phyloP scores from a whole-genome alignment of 2,797 vertebrate genomes.

The Typhlichthys subterraneus region DNA sequence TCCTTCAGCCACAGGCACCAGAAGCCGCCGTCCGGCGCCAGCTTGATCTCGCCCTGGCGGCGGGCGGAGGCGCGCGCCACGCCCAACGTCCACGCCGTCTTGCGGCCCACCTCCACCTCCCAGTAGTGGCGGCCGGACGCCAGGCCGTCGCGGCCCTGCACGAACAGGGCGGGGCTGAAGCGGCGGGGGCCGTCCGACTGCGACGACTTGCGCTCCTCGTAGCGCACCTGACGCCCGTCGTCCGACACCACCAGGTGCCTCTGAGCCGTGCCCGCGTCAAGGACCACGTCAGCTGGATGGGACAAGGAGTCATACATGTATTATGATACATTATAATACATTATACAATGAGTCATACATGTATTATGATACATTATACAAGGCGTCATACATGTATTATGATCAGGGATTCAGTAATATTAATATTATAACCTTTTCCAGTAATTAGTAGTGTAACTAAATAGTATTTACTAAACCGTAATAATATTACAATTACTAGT shows the following conservation, averaged over 20 bases:
- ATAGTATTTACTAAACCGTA: no score
- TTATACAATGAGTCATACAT: not conserved
- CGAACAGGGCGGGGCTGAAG: constrained; percentile 82
- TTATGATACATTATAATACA: no score
- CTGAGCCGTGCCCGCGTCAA: constrained; percentile 82
- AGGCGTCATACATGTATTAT: no score
- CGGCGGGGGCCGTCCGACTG: constrained; percentile 67
- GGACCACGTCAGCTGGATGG: constrained; percentile 73
- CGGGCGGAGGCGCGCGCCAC: constrained; percentile 61
- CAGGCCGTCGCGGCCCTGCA: constrained; percentile 75
- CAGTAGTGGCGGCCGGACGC: constrained; percentile 81
- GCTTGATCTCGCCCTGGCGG: constrained; percentile 82
- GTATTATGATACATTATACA: not conserved
- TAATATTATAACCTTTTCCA: no score
- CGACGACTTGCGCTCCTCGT: constrained; percentile 64
- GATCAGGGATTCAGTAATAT: no score
- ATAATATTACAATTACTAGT: no score
- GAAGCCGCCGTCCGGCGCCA: constrained; percentile 75
- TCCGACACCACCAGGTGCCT: constrained; percentile 77
- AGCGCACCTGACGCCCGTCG: constrained; percentile 76
- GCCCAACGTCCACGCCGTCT: constrained; percentile 83
- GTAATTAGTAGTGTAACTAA: no score
- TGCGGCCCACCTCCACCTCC: constrained; percentile 80
- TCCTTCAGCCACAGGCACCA: constrained; percentile 82
- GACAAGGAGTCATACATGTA: not conserved